These are phyloP conservation scores for Neolamprologus ventralis DNA, from an alignment of 2,113 vertebrate genomes.

Conservation along the genomic window DNA sequence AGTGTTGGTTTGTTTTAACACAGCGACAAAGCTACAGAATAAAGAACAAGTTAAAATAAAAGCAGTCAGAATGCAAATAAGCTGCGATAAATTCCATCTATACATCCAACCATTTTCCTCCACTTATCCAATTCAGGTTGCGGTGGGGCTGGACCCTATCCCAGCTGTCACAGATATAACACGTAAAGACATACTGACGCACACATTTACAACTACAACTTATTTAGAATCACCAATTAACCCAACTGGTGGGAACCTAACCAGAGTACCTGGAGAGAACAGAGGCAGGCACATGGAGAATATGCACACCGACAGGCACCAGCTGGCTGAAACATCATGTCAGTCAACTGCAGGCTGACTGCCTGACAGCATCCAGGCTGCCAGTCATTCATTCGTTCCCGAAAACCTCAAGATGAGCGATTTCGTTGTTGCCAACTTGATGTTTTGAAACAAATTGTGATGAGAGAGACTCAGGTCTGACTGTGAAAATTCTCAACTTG, in stretches of 20 bases:
- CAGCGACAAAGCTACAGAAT: neutral
- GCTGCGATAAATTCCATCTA: neutral
- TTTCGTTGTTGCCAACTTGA: neutral
- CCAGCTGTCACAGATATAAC: neutral
- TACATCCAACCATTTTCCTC: neutral
- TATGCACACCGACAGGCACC: neutral
- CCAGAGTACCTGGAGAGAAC: neutral
- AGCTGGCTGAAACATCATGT: neutral
- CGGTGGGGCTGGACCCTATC: neutral
- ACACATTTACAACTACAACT: neutral
- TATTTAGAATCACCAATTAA: neutral
- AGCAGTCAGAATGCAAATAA: neutral
- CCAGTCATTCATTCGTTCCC: neutral
- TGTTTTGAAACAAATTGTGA: neutral
- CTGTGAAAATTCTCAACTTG: neutral
- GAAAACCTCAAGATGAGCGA: neutral
- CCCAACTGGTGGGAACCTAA: neutral
- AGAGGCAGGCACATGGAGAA: neutral
- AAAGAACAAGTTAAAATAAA: neutral
- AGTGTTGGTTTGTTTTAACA: neutral
- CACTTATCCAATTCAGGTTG: neutral
- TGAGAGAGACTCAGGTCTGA: neutral
- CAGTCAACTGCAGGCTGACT: neutral
- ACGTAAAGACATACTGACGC: neutral
- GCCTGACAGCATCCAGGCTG: neutral